These are phyloP conservation scores for Rhagium mordax DNA, from an alignment of 2,888 invertebrate genomes.

Conservation along the genomic window DNA sequence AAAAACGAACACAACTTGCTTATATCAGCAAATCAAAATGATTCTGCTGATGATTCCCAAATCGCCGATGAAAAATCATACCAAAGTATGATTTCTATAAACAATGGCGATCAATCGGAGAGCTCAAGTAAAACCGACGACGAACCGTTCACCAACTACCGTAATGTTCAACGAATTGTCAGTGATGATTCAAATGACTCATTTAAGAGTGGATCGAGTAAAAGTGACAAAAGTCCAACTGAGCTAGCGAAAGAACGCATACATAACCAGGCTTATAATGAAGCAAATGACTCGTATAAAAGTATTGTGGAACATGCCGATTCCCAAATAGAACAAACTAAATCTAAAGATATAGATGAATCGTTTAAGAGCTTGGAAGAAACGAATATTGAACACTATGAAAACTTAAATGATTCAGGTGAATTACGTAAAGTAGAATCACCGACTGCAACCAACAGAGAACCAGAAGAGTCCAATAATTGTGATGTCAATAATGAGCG, in stretches of 20 bases:
- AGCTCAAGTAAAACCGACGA: not conserved
- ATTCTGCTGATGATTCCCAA: not conserved
- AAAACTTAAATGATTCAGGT: not conserved
- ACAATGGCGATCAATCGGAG: not conserved
- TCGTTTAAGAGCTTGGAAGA: not conserved
- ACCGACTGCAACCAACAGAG: not conserved
- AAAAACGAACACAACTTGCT: not conserved
- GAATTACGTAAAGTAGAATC: not conserved
- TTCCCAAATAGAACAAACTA: too few species aligned
- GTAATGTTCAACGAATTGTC: not conserved
- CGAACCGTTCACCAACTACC: not conserved
- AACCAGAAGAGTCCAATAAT: not conserved
- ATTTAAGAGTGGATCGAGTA: not conserved
- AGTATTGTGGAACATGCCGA: not conserved
- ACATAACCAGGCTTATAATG: not conserved
- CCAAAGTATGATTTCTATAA: not conserved
- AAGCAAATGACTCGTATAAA: not conserved
- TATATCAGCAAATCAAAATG: not conserved
- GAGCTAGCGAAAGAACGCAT: too few species aligned
- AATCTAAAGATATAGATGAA: not conserved
- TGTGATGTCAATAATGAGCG: not conserved
- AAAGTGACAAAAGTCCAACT: not conserved
- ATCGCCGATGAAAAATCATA: too few species aligned
- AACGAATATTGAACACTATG: not conserved
- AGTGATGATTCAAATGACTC: not conserved